Conservation (phyloP, 2,797 vertebrate genomes). For the Anableps anableps region DNA sequence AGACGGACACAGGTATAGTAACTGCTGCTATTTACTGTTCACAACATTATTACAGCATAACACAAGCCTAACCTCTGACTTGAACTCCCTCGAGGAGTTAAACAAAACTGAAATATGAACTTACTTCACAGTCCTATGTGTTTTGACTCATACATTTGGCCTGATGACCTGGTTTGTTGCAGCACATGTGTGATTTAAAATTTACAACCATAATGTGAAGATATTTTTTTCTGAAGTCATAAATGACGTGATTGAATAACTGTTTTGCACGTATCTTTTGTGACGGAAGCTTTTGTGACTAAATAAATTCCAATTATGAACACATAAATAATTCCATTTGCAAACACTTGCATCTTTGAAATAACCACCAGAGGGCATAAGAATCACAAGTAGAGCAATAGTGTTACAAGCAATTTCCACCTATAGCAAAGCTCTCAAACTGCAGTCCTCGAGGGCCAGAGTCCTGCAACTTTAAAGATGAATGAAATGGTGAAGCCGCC, state of each 20-base stretch:
- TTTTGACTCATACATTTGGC: background rate
- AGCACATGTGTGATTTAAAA: background rate
- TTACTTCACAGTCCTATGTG: background rate
- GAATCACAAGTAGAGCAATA: background rate
- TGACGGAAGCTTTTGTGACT: background rate
- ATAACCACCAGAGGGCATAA: background rate
- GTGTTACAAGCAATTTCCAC: too few species aligned
- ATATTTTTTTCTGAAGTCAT: background rate
- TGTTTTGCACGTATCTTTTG: background rate
- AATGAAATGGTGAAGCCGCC: too few species aligned
- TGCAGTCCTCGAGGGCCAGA: too few species aligned
- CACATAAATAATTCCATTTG: background rate
- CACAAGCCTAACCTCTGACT: background rate
- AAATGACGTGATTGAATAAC: background rate
- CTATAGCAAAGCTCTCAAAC: too few species aligned
- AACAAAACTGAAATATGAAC: background rate
- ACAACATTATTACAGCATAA: background rate
- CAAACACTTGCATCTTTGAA: background rate
- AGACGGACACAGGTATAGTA: too few species aligned
- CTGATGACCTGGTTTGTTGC: background rate
- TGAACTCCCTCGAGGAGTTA: background rate
- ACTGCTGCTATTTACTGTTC: background rate
- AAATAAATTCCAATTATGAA: background rate
- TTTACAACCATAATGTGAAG: background rate
- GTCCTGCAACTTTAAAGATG: too few species aligned